Evolutionary conservation across 2,888 invertebrate species (phyloP).

Genomic region (Platycheirus rosarum): DNA sequence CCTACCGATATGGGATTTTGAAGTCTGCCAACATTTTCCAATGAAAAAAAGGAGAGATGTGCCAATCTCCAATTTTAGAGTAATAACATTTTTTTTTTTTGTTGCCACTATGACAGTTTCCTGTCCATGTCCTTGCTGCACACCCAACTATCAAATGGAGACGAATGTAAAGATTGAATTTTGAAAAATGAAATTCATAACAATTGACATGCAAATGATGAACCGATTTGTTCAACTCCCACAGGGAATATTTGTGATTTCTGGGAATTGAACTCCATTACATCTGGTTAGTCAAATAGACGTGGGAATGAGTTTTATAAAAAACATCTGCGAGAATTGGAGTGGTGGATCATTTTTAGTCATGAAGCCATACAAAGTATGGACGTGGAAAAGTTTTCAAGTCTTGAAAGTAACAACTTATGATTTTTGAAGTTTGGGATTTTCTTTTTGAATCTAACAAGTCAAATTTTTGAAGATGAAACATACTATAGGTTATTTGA

Average conservation of each 20-base stretch:
- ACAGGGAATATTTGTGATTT: neutral
- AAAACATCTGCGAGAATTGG: too few species aligned
- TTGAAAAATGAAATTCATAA: slow-evolving; percentile 54
- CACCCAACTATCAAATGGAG: slow-evolving; percentile 28
- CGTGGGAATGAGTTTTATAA: too few species aligned
- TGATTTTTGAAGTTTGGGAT: too few species aligned
- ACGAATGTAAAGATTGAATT: slow-evolving; percentile 51
- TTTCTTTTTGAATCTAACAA: too few species aligned
- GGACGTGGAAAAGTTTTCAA: too few species aligned
- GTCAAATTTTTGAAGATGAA: too few species aligned
- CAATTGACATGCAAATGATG: slow-evolving; percentile 56
- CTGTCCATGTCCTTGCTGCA: slow-evolving; percentile 8
- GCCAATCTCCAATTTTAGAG: slow-evolving; percentile 64
- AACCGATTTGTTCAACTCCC: neutral
- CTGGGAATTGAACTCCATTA: neutral
- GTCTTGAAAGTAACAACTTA: too few species aligned
- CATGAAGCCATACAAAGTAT: too few species aligned
- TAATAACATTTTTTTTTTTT: slow-evolving; percentile 54
- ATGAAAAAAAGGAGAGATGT: slow-evolving; percentile 20
- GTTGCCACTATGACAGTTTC: slow-evolving; percentile 47
- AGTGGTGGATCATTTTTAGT: too few species aligned
- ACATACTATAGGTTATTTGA: too few species aligned
- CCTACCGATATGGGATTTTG: neutral
- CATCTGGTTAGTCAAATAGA: too few species aligned
- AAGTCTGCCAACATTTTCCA: slow-evolving; percentile 3